phyloP scores from a whole-genome alignment of 2,113 vertebrate species.

The Cercopithecus mona region DNA sequence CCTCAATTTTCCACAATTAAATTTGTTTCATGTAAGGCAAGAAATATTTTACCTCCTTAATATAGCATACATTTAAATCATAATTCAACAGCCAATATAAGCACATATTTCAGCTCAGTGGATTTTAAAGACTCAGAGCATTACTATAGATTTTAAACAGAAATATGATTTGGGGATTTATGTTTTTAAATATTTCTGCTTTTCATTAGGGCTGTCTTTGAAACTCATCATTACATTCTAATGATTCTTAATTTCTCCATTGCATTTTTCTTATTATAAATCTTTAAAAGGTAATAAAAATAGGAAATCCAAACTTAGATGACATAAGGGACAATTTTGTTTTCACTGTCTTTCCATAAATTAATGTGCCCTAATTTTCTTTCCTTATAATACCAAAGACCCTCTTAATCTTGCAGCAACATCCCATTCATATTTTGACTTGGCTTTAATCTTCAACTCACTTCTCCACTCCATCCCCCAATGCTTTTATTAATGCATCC shows the following conservation, averaged over 20 bases:
- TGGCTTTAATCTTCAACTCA: constrained; percentile 56
- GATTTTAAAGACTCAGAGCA: constrained; percentile 61
- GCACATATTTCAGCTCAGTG: neutral
- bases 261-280: constrained; percentile 47
- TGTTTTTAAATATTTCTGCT: constrained; percentile 65
- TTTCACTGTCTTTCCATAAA: constrained; percentile 46
- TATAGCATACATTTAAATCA: constrained; percentile 42
- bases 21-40: neutral
- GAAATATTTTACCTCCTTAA: constrained; percentile 44
- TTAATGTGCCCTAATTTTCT: constrained; percentile 43
- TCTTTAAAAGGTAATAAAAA: constrained; percentile 57
- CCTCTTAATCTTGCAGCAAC: constrained; percentile 18
- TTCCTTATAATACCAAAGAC: constrained; percentile 31
- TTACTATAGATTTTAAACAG: constrained; percentile 60
- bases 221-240: constrained; percentile 66
- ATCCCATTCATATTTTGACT: constrained; percentile 46
- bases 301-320: constrained; percentile 58
- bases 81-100: constrained; percentile 1
- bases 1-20: constrained; percentile 43
- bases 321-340: constrained; percentile 53
- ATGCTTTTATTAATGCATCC: constrained; percentile 57
- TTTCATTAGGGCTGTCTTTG: constrained; percentile 73
- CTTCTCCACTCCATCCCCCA: neutral
- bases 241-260: constrained; percentile 63
- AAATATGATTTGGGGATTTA: constrained; percentile 53